Percentiles rank a stretch among this genome's conserved stretches.
Evolutionary conservation across 1,140 invertebrate species (phyloP).

Genomic region (Campoletis sonorensis): DNA sequence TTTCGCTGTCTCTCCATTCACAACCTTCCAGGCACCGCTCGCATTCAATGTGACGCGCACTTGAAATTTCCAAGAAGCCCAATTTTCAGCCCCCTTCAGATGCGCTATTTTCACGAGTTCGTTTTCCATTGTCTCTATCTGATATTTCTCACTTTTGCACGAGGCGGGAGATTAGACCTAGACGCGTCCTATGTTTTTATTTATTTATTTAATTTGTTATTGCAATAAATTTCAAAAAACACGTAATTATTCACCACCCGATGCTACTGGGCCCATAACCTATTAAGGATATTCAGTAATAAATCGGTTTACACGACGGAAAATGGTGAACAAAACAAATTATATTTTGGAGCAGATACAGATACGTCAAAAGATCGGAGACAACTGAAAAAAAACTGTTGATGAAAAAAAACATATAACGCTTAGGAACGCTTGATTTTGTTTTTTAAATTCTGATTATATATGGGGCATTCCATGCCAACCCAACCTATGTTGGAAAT

Average conservation of each 20-base stretch:
- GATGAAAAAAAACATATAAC: too few relatives aligned
- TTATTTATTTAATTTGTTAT: constrained; percentile 8
- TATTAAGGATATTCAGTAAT: constrained; percentile 14
- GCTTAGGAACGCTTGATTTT: too few relatives aligned
- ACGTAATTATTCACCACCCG: constrained; percentile 3
- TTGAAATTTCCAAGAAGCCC: constrained; percentile 54
- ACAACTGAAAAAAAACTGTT: too few relatives aligned
- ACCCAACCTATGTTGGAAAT: too few relatives aligned
- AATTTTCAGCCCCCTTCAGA: constrained; percentile 47
- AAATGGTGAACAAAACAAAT: too few relatives aligned
- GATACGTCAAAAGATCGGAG: too few relatives aligned
- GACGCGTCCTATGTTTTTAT: not conserved
- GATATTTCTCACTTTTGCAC: constrained; percentile 38
- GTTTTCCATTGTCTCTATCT: constrained; percentile 28
- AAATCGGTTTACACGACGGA: not conserved
- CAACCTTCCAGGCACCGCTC: constrained; percentile 37
- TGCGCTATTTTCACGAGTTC: constrained; percentile 44
- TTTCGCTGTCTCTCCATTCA: constrained; percentile 36
- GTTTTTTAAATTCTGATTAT: too few relatives aligned
- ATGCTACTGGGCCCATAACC: constrained; percentile 42
- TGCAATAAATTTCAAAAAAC: not conserved
- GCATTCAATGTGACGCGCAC: constrained; percentile 35
- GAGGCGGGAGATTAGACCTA: constrained; percentile 21
- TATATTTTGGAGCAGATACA: too few relatives aligned
- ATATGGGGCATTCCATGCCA: too few relatives aligned